Conservation (phyloP, 2,797 vertebrate species). For the Pangasius larnaudii region DNA sequence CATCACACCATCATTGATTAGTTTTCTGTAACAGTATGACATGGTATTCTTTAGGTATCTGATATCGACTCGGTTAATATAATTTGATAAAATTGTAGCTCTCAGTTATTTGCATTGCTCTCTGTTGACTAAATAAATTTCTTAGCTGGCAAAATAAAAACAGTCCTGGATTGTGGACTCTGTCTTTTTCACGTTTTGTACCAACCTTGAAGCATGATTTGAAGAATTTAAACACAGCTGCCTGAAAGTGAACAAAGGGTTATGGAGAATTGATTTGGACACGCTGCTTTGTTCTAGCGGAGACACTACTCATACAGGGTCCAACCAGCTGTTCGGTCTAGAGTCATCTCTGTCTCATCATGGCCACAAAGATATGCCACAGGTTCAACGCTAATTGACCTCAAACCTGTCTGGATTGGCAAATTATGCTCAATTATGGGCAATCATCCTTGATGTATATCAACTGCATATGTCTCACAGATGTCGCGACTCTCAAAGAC, state of each 20-base stretch:
- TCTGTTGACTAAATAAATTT: neutral
- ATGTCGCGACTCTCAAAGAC: conserved; percentile 36
- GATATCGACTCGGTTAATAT: neutral
- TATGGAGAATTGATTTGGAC: conserved; percentile 1
- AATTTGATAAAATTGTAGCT: neutral
- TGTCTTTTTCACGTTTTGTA: neutral
- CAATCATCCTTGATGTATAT: conserved; percentile 53
- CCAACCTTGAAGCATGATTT: neutral
- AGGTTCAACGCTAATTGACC: conserved; percentile 49
- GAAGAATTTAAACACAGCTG: neutral
- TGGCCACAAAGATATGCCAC: conserved; percentile 14
- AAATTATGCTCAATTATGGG: conserved; percentile 48
- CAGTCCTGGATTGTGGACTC: neutral
- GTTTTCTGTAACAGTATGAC: neutral
- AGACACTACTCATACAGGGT: neutral
- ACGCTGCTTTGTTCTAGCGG: neutral
- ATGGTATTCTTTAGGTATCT: neutral
- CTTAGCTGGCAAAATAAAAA: neutral
- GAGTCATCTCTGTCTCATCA: neutral
- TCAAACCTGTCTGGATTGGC: conserved; percentile 45
- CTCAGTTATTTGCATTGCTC: neutral
- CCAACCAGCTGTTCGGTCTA: neutral
- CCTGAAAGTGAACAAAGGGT: neutral
- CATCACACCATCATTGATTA: neutral
- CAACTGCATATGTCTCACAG: conserved; percentile 48